A percentile compares a stretch with the other conserved stretches of the same genome.
These are phyloP conservation scores for Clarias pachynema DNA, from an alignment of 2,797 vertebrate genomes.

Conservation along the genomic window DNA sequence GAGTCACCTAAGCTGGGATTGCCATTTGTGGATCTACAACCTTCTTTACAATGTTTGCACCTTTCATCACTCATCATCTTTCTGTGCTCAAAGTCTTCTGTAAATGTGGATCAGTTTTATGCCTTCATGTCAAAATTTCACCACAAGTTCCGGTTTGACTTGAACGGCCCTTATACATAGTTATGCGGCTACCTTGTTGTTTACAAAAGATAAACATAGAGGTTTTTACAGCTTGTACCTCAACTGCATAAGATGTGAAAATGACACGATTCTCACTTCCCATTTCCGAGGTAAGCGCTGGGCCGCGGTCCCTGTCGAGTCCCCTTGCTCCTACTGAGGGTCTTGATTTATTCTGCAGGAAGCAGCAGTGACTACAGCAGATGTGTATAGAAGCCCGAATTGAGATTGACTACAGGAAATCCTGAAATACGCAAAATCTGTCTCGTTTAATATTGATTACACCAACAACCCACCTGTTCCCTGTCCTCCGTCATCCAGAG, in stretches of 20 bases:
- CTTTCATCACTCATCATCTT: no score
- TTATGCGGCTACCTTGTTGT: no score
- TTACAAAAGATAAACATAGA: not conserved
- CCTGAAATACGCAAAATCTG: not conserved
- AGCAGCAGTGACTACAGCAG: constrained; percentile 69
- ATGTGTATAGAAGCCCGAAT: constrained; percentile 59
- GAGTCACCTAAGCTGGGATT: no score
- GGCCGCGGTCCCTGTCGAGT: constrained; percentile 84
- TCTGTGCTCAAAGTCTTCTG: no score
- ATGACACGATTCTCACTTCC: not conserved
- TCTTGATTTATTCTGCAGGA: constrained; percentile 61
- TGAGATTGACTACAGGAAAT: constrained; percentile 41
- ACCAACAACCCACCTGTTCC: constrained; percentile 80
- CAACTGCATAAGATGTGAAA: not conserved
- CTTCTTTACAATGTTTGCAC: no score
- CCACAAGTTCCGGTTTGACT: no score
- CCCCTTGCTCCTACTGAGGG: constrained; percentile 77
- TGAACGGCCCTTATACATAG: no score
- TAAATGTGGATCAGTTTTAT: no score
- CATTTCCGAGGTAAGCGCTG: constrained; percentile 48
- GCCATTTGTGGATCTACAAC: no score
- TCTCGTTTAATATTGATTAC: constrained; percentile 76
- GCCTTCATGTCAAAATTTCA: no score
- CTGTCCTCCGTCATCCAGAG: constrained; percentile 87
- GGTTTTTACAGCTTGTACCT: no score